phyloP scores from a whole-genome alignment of 2,113 vertebrate genomes.

The Lepus americanus region DNA sequence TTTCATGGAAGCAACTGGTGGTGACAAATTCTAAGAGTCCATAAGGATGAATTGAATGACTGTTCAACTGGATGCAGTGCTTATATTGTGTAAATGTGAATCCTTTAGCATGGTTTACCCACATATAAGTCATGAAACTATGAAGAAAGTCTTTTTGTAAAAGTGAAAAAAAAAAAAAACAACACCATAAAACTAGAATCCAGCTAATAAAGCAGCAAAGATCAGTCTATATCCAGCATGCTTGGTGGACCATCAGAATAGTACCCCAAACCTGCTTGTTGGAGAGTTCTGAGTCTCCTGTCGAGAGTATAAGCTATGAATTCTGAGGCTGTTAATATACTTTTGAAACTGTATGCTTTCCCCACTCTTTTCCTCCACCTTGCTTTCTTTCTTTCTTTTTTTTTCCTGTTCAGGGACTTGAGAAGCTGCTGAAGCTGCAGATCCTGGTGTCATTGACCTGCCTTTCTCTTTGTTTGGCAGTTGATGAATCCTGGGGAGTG shows the following conservation, averaged over 20 bases:
- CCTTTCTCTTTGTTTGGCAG: slow-evolving; percentile 80
- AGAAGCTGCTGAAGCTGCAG: slow-evolving; percentile 80
- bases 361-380: neutral
- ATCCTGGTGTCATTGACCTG: slow-evolving; percentile 80
- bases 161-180: neutral
- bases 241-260: neutral
- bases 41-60: neutral
- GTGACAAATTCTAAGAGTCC: neutral
- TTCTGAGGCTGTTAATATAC: slow-evolving; percentile 69
- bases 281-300: neutral
- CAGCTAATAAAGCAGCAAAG: slow-evolving; percentile 49
- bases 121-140: neutral
- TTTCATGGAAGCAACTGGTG: neutral
- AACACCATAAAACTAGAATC: neutral
- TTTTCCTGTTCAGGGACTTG: slow-evolving; percentile 25
- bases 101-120: neutral
- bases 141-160: slow-evolving; percentile 24
- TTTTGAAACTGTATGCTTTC: neutral
- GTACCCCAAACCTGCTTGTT: slow-evolving; percentile 8
- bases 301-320: slow-evolving; percentile 27
- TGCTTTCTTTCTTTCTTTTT: neutral
- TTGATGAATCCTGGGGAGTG: slow-evolving; percentile 75
- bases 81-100: neutral
- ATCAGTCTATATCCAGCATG: neutral
- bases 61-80: neutral